A percentile compares a stretch with the other conserved stretches of the same genome.
Evolutionary conservation across 2,888 invertebrate genomes (phyloP).

Genomic region (Drosophila mulleri): DNA sequence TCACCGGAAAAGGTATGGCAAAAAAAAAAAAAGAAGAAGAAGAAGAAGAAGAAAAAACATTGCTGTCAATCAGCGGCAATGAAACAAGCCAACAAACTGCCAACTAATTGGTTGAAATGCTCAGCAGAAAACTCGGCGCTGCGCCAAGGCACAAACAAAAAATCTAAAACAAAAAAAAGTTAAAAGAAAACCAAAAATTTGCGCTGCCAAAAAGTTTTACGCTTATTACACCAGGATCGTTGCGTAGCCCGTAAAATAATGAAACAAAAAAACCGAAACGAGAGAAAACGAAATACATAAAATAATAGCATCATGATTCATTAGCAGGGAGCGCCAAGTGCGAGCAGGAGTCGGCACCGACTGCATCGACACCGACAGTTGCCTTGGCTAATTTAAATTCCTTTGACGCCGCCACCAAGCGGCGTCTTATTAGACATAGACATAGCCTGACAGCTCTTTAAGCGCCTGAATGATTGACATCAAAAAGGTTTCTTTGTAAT

Average conservation of each 20-base stretch:
- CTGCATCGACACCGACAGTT: constrained; percentile 54
- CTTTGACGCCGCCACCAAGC: constrained; percentile 60
- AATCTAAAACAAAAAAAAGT: constrained; percentile 32
- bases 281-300: constrained; percentile 59
- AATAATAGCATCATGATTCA: constrained; percentile 72
- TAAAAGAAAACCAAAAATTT: constrained; percentile 59
- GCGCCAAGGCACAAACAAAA: constrained; percentile 13
- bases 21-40: too few species aligned
- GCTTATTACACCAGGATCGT: constrained; percentile 69
- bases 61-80: constrained; percentile 75
- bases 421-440: constrained; percentile 71
- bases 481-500: constrained; percentile 69
- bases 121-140: constrained; percentile 49
- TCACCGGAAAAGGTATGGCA: constrained; percentile 52
- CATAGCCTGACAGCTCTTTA: constrained; percentile 76
- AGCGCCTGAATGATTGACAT: constrained; percentile 81
- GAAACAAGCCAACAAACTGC: constrained; percentile 64
- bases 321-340: constrained; percentile 67
- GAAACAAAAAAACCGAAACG: constrained; percentile 43
- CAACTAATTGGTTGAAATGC: constrained; percentile 77
- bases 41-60: constrained; percentile 16
- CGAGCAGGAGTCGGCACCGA: constrained; percentile 51
- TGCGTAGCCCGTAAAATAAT: constrained; percentile 29
- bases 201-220: constrained; percentile 73
- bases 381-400: constrained; percentile 77